Base-by-base conservation (phyloP, 2,888 invertebrate species). In the Andrena flavipes region DNA sequence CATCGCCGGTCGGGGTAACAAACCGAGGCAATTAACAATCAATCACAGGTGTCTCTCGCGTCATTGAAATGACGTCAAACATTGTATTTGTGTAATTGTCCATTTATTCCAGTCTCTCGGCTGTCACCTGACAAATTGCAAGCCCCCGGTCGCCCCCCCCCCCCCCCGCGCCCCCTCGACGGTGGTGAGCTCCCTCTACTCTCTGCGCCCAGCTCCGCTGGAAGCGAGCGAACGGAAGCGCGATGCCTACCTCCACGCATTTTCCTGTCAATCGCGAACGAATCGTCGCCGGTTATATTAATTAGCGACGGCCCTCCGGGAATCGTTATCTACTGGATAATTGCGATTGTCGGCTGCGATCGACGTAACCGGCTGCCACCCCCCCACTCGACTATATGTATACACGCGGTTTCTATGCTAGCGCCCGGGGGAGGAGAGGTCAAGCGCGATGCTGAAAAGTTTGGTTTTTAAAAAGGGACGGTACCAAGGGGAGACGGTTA, bases 21-120 rank as follows among this genome's bases (percentile, higher is more conserved):
- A 93, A 93, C 93, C 93, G 93, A 92, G 93, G 91, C 93, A 94
- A 94, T 94, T 94, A 94, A 93, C 93, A 93, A 93, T 93, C 93
- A 93, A 94, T 94, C 93, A 93, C 92, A 91, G 92, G 92, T 91
- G 92, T 92, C 93, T 92, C 93, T 92, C 92, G 92, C 93, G 92
- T 93, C 93, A 93, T 93, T 93, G 93, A 93, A 93, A 93, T 93
- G 93, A 93, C 93, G 93, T 93, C 93, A 93, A 93, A 93, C 93
- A 92, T 93, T 93, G 93, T 92, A 92, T 93, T 93, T 92, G 93
- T 92, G 93, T 93, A 93, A 94, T 93, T 93, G 94, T 93, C 93
- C 94, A 93, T 93, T 94, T 94, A 93, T 94, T 93, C 92, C 93
- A 92, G 92, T 92, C 92, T 91, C 92, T 91, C 91, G 92, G 90